Conservation (phyloP, 2,888 invertebrate genomes). For the Chrysolina americana region DNA sequence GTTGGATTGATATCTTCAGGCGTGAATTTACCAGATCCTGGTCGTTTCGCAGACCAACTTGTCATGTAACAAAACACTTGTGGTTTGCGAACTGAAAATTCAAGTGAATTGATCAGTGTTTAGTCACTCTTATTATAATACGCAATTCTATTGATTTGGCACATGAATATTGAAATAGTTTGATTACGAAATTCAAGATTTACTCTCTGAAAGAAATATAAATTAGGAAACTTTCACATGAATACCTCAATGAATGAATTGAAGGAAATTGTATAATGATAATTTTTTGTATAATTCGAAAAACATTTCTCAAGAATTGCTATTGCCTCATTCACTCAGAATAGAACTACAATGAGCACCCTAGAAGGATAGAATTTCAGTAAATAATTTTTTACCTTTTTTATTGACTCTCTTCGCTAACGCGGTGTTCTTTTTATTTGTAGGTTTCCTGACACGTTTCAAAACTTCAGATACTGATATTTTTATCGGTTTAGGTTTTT, state of each 20-base stretch:
- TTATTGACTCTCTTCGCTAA: conserved; percentile 70
- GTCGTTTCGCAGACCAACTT: conserved; percentile 95
- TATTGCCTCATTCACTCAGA: too few species aligned
- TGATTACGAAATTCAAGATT: too few species aligned
- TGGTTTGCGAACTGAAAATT: conserved; percentile 81
- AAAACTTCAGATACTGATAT: conserved; percentile 83
- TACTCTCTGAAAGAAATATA: too few species aligned
- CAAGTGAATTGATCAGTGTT: background rate
- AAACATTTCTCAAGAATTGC: too few species aligned
- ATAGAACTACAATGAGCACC: too few species aligned
- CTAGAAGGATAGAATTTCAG: too few species aligned
- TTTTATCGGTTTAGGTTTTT: conserved; percentile 83
- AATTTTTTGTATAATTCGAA: too few species aligned
- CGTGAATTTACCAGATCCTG: conserved; percentile 88
- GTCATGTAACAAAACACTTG: conserved; percentile 96
- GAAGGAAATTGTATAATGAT: too few species aligned
- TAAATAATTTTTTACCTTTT: conserved; percentile 67
- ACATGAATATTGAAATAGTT: too few species aligned
- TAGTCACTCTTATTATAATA: conserved; percentile 49
- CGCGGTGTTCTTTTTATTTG: conserved; percentile 70
- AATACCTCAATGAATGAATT: too few species aligned
- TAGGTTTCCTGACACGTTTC: conserved; percentile 78
- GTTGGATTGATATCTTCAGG: conserved; percentile 91
- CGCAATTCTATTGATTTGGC: too few species aligned
- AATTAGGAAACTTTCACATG: too few species aligned